Percentiles rank a stretch among this genome's conserved stretches.
Conservation (phyloP, 2,113 vertebrate species). For the Microtus pennsylvanicus region DNA sequence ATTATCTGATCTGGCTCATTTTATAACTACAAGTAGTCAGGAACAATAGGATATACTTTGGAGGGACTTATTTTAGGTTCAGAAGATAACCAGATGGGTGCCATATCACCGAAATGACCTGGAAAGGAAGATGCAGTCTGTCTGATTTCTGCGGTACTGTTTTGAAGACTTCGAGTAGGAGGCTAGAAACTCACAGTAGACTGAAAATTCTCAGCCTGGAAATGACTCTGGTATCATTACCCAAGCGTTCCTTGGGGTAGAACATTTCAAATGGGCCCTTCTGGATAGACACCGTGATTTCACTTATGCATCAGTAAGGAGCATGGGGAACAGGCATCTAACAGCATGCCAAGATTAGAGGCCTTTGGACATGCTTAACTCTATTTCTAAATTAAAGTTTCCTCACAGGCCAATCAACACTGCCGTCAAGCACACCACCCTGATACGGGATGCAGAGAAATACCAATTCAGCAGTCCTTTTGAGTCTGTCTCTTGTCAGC, state of each 20-base stretch:
- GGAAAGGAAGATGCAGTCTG: conserved; percentile 46
- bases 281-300: neutral
- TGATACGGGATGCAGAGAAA: neutral
- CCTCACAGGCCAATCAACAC: neutral
- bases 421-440: neutral
- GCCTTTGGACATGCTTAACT: conserved; percentile 35
- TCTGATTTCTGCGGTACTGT: conserved; percentile 57
- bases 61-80: conserved; percentile 72
- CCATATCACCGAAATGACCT: conserved; percentile 61
- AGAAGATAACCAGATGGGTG: conserved; percentile 58
- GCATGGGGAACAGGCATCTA: neutral
- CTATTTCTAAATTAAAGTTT: conserved; percentile 50
- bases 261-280: conserved; percentile 53
- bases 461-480: conserved; percentile 37
- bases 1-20: conserved; percentile 86
- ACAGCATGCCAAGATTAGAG: conserved; percentile 35
- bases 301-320: neutral
- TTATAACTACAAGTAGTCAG: conserved; percentile 79
- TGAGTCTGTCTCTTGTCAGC: conserved; percentile 18
- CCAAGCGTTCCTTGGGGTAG: neutral
- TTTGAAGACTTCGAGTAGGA: conserved; percentile 62
- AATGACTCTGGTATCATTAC: conserved; percentile 11
- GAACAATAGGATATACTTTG: conserved; percentile 74
- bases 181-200: conserved; percentile 36
- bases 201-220: neutral